Percentiles rank a stretch among this genome's conserved stretches.
phyloP scores from a whole-genome alignment of 92 coral and sea anemone species.

The Desmophyllum pertusum region DNA sequence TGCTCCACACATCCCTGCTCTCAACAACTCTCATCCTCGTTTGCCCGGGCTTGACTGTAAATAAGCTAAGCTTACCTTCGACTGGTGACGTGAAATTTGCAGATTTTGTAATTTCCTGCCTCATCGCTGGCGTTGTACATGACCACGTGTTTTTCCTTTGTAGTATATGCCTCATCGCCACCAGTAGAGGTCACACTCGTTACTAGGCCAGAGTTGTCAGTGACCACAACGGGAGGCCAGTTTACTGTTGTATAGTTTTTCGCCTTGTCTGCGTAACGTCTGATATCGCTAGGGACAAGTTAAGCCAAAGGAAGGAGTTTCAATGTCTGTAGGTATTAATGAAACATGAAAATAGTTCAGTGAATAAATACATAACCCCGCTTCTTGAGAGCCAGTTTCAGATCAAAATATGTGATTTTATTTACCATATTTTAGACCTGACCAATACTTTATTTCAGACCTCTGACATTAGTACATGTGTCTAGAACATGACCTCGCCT shows the following conservation, averaged over 20 bases:
- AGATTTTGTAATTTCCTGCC: slow-evolving; percentile 55
- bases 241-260: slow-evolving; percentile 40
- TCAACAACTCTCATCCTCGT: background rate
- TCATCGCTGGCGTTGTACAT: slow-evolving; percentile 54
- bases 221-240: slow-evolving; percentile 61
- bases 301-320: slow-evolving; percentile 52
- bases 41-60: background rate
- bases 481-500: too few species aligned
- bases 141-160: slow-evolving; percentile 51
- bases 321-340: slow-evolving; percentile 42
- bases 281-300: slow-evolving; percentile 62
- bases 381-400: background rate
- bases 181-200: slow-evolving; percentile 39
- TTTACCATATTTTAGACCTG: too few species aligned
- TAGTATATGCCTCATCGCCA: slow-evolving; percentile 17
- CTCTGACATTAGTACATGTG: too few species aligned
- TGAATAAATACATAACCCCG: background rate
- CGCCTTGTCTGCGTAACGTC: slow-evolving; percentile 48
- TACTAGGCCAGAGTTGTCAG: slow-evolving; percentile 67
- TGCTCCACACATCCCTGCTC: too few species aligned
- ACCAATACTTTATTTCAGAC: too few species aligned
- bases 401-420: too few species aligned
- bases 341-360: background rate
- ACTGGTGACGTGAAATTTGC: slow-evolving; percentile 56
- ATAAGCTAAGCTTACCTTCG: slow-evolving; percentile 37